Evolutionary conservation across 2,113 vertebrate genomes (phyloP), one percentile per base, ranked within the genome.

Genomic region (Symphodus melops): DNA sequence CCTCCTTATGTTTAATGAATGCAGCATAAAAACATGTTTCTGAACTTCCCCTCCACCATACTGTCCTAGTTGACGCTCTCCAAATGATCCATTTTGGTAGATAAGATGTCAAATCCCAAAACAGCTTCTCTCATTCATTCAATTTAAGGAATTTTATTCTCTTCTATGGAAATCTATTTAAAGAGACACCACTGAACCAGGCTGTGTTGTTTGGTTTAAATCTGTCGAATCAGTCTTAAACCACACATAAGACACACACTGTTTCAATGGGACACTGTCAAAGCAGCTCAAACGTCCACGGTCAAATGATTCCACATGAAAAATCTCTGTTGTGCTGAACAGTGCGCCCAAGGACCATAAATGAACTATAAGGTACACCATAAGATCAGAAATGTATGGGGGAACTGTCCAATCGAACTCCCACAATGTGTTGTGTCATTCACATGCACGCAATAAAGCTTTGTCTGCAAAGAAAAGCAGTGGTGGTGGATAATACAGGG

Each of bases 1-100:
- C 21, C 36, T 46, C 37, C 46, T 60, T 39, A 13, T 66, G 21
- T 77, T 80, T 75, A 85, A 75, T 69, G 49, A 41, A 21, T 51
- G 20, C 55, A 61, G 49, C n/a, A 60, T 33, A 44, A 69, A 74
- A 51, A 54, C 75, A 12, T 25, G 12, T 52, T 52, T 52, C 46
- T 28, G 12, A 66, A 44, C 3, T 53, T 69, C 42, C n/a, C 12
- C n/a, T 49, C 68, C 44, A 16, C 56, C 49, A 51, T 61, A 68
- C 56, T 46, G 8, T 48, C 61, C 5, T 33, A 33, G 54, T 42
- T 0, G 1, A 51, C 6, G 23, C 3, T 69, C 44, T 58, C 28
- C 5, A 25, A 71, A n/a, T 39, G 21, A 42, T 75, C 59, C 49
- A 79, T 77, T 75, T 69, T 0, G 20, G 62, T 8, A 63, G 28